These are phyloP conservation scores for Drosophila melanogaster DNA, from an alignment of 1,140 invertebrate genomes.

Conservation along the genomic window DNA sequence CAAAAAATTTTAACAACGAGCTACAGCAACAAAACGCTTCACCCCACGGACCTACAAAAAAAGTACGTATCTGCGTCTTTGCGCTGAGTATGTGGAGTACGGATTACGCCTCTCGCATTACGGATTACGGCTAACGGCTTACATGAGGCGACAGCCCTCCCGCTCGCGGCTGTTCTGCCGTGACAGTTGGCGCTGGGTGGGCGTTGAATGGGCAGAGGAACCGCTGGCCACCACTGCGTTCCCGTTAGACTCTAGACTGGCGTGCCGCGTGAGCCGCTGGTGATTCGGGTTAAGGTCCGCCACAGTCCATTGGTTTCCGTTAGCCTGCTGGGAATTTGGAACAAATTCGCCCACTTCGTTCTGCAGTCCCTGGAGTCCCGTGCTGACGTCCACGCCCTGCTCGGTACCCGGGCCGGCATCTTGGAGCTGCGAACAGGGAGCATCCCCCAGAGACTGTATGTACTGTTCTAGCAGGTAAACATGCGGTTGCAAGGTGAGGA, in stretches of 20 bases:
- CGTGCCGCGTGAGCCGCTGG: slow-evolving; percentile 68
- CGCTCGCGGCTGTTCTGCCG: slow-evolving; percentile 54
- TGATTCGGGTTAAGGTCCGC: slow-evolving; percentile 41
- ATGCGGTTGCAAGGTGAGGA: slow-evolving; percentile 87
- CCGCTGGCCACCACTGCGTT: slow-evolving; percentile 21
- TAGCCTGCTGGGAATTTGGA: slow-evolving; percentile 66
- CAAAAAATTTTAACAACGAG: slow-evolving; percentile 63
- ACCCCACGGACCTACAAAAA: slow-evolving; percentile 43
- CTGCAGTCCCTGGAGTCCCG: slow-evolving; percentile 32
- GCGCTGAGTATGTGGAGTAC: slow-evolving; percentile 60
- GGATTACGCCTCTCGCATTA: slow-evolving; percentile 6
- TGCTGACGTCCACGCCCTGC: slow-evolving; percentile 10
- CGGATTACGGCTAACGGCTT: slow-evolving; percentile 24
- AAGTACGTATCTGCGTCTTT: slow-evolving; percentile 54
- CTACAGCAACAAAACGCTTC: slow-evolving; percentile 41
- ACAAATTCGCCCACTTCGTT: slow-evolving; percentile 66
- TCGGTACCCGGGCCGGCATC: slow-evolving; percentile 30
- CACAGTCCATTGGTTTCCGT: slow-evolving; percentile 46
- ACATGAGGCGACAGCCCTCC: slow-evolving; percentile 65
- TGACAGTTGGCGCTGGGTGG: slow-evolving; percentile 51
- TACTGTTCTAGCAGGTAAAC: slow-evolving; percentile 83
- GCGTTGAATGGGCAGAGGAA: slow-evolving; percentile 58
- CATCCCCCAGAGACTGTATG: slow-evolving; percentile 69
- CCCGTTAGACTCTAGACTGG: slow-evolving; percentile 66
- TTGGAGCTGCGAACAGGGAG: slow-evolving; percentile 3